Percentiles rank a stretch among this genome's conserved stretches.
These are phyloP conservation scores for Intellagama lesueurii DNA, from an alignment of 2,797 vertebrate genomes.

Conservation along the genomic window DNA sequence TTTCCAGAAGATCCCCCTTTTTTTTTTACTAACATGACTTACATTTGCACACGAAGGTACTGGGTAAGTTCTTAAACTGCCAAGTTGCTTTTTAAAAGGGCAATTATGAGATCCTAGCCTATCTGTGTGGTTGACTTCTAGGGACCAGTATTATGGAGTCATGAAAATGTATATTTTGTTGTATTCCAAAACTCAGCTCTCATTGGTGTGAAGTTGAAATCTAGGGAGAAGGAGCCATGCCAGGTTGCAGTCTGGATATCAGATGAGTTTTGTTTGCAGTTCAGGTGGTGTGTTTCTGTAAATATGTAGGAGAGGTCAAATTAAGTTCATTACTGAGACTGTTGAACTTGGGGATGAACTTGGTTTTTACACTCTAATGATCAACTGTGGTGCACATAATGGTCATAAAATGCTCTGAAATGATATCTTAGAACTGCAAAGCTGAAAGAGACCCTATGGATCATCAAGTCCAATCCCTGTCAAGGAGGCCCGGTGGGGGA, in stretches of 20 bases:
- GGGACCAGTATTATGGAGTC: neutral
- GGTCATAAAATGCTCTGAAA: no score
- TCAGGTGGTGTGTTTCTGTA: neutral
- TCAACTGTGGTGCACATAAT: no score
- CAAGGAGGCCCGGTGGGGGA: no score
- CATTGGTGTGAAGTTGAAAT: neutral
- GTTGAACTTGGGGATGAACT: neutral
- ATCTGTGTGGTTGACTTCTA: neutral
- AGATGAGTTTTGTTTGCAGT: neutral
- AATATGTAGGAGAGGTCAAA: neutral
- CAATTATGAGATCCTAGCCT: neutral
- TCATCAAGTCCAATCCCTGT: no score
- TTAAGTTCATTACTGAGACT: neutral
- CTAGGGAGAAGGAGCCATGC: neutral
- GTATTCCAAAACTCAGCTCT: neutral
- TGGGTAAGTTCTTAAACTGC: no score
- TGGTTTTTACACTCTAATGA: neutral
- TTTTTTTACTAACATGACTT: no score
- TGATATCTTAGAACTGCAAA: neutral
- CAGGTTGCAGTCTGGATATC: neutral
- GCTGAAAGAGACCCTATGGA: neutral
- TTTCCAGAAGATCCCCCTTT: no score
- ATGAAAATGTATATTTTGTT: neutral
- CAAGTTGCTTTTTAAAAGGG: no score
- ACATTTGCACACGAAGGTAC: no score